Percentiles rank a stretch among this genome's conserved stretches.
These are phyloP conservation scores for Heterotis niloticus DNA, from an alignment of 2,113 vertebrate species.

Conservation along the genomic window DNA sequence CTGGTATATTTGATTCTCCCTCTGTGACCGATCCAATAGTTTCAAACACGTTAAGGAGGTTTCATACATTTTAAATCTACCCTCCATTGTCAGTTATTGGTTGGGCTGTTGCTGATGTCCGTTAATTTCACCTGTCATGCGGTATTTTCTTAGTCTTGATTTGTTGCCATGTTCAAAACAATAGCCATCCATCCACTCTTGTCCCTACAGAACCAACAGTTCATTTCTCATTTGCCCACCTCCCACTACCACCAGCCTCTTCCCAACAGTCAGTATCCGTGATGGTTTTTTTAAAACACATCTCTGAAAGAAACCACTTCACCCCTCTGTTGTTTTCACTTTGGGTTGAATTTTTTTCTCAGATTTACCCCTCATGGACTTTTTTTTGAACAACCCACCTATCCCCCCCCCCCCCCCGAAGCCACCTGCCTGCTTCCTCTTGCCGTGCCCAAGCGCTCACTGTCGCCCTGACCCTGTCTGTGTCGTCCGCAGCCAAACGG, in stretches of 20 bases:
- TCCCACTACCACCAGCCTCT: neutral
- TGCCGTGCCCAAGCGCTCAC: slow-evolving; percentile 65
- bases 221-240: slow-evolving; percentile 9
- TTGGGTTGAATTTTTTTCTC: slow-evolving; percentile 2
- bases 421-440: slow-evolving; percentile 46
- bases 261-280: neutral
- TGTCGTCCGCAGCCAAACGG: slow-evolving; percentile 96
- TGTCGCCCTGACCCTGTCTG: slow-evolving; percentile 87
- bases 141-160: slow-evolving; percentile 21
- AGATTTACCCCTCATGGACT: slow-evolving; percentile 50
- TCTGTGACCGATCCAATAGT: neutral
- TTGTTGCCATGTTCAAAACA: slow-evolving; percentile 14
- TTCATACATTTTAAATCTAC: neutral
- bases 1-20: neutral
- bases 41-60: neutral
- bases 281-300: slow-evolving; percentile 37
- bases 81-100: neutral
- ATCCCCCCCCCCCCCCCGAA: slow-evolving; percentile 23
- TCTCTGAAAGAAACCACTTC: slow-evolving; percentile 60
- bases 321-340: slow-evolving; percentile 57
- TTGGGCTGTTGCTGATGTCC: slow-evolving; percentile 45
- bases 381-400: slow-evolving; percentile 47
- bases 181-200: slow-evolving; percentile 10
- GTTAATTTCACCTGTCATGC: slow-evolving; percentile 8
- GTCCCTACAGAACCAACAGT: neutral